phyloP scores from a whole-genome alignment of 2,797 vertebrate genomes.

The Remorina albescens region DNA sequence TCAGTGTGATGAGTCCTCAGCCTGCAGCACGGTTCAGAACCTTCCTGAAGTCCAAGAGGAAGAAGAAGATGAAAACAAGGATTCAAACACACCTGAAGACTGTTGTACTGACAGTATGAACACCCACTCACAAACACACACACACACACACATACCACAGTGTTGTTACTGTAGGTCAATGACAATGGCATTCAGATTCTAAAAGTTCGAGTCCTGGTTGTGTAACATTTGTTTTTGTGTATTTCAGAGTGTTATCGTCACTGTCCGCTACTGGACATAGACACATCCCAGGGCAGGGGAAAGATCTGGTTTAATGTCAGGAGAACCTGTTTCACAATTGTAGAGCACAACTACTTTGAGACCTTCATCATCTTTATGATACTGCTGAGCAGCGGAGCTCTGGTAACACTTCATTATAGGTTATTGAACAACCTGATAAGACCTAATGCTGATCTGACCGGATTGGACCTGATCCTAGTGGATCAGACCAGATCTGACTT shows the following conservation, averaged over 20 bases:
- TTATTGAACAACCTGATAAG: no score
- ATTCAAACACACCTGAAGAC: conserved; percentile 83
- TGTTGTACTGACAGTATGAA: conserved; percentile 85
- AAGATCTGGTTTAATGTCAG: conserved; percentile 90
- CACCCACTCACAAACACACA: conserved; percentile 4
- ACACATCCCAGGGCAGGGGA: conserved; percentile 85
- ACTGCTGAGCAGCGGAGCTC: conserved; percentile 93
- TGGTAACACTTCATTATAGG: conserved; percentile 80
- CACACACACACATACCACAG: neutral
- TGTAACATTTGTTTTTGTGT: conserved; percentile 5
- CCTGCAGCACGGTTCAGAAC: conserved; percentile 90
- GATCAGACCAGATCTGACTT: neutral
- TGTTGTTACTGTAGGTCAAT: neutral
- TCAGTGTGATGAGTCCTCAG: conserved; percentile 60
- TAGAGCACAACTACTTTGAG: conserved; percentile 97
- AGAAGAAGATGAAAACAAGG: conserved; percentile 81
- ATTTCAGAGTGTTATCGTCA: conserved; percentile 88
- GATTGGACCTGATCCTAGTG: neutral
- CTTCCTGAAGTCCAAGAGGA: conserved; percentile 76
- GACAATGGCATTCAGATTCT: neutral
- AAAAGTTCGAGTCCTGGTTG: neutral
- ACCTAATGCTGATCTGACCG: neutral
- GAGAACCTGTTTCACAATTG: conserved; percentile 90
- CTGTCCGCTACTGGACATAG: conserved; percentile 88
- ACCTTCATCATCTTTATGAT: conserved; percentile 99